These are phyloP conservation scores for Enteromius anoplus DNA, from an alignment of 2,797 vertebrate genomes.

Conservation along the genomic window DNA sequence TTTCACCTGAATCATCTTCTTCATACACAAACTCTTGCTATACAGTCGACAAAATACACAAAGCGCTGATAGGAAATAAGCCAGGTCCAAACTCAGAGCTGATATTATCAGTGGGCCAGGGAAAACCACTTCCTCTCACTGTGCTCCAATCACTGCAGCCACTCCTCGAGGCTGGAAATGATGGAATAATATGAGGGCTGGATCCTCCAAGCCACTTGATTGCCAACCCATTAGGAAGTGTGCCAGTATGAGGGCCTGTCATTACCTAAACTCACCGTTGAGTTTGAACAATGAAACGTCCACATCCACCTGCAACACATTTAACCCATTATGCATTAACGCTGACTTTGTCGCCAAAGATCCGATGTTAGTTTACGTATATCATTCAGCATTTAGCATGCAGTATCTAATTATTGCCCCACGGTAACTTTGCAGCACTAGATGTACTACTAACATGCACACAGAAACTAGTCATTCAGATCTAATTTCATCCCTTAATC, in stretches of 20 bases:
- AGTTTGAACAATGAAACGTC: slow-evolving; percentile 1
- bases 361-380: neutral
- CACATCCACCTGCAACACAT: slow-evolving; percentile 25
- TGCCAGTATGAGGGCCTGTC: slow-evolving; percentile 18
- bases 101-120: slow-evolving; percentile 48
- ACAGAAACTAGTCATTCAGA: slow-evolving; percentile 19
- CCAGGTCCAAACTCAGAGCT: neutral
- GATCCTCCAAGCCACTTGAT: slow-evolving; percentile 18
- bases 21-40: neutral
- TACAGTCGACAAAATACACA: slow-evolving; percentile 35
- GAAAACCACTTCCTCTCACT: slow-evolving; percentile 53
- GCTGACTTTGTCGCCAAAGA: neutral
- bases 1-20: neutral
- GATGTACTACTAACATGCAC: neutral
- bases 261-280: slow-evolving; percentile 14
- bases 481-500: slow-evolving; percentile 34
- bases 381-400: neutral
- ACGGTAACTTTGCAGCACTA: neutral
- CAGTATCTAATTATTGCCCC: neutral
- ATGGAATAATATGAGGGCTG: slow-evolving; percentile 34
- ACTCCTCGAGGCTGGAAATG: slow-evolving; percentile 31
- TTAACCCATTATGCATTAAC: slow-evolving; percentile 11
- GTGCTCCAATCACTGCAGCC: slow-evolving; percentile 28
- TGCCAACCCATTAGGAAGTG: slow-evolving; percentile 42
- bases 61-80: slow-evolving; percentile 49